Conservation (phyloP, 2,888 invertebrate species). For the Monoplex corrugatus region DNA sequence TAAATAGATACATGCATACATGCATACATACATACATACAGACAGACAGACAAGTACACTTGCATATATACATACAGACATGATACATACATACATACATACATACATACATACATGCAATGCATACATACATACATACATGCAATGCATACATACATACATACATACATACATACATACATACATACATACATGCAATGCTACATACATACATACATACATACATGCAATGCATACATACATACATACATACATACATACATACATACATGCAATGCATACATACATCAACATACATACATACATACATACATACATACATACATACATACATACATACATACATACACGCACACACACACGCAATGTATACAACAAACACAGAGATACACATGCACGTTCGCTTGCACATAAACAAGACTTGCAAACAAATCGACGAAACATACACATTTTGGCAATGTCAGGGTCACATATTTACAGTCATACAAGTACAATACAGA, state of each 20-base stretch:
- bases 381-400: too few species aligned
- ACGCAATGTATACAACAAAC: too few species aligned
- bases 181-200: background rate
- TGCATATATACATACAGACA: background rate
- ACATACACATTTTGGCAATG: too few species aligned
- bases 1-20: constrained; percentile 3
- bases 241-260: constrained; percentile 2
- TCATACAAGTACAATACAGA: too few species aligned
- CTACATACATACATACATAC: too few species aligned
- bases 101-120: background rate
- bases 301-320: constrained; percentile 18
- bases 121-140: background rate
- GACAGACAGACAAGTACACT: too few species aligned
- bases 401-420: too few species aligned
- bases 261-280: background rate
- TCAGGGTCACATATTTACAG: too few species aligned
- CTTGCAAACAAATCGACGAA: too few species aligned
- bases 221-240: too few species aligned
- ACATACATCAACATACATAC: background rate
- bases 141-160: background rate
- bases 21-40: too few species aligned
- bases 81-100: constrained; percentile 14
- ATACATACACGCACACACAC: background rate
- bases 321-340: background rate
- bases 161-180: constrained; percentile 23